Base-by-base conservation (phyloP, 2,113 vertebrate genomes). In the pig (Sus scrofa) region DNA sequence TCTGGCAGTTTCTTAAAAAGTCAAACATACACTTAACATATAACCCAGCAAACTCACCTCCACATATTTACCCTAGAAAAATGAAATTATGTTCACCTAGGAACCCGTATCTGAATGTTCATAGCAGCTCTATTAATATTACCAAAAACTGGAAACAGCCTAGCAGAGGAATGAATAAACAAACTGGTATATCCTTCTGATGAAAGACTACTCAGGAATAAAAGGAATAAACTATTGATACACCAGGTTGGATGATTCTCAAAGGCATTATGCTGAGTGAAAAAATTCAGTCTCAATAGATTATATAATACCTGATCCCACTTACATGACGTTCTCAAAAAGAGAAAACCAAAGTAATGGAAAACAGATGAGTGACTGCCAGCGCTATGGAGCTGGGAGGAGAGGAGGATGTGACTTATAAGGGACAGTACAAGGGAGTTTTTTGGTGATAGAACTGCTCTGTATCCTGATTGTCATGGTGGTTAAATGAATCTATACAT, bases 241-340 rank as follows among this genome's bases (percentile, higher is more conserved):
- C n/a, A 54, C 37, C 15, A 73, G 15, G n/a, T 74, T 73, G 70
- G 27, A 87, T 68, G 34, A 83, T 77, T 90, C 52, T 82, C 70
- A 87, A 75, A 83, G 68, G 19, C 63, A 37, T 67, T 74, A 81
- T n/a, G n/a, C 37, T 86, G 54, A 91, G 24, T 73, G 30, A n/a
- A 94, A 90, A 60, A 73, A 82, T 68, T 68, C 62, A 88, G 58
- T 94, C 58, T 85, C 62, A 37, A 65, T 81, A 50, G 10, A n/a
- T 56, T 95, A 82, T 18, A 39, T 67, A 74, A 20, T 81, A 20
- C 27, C 34, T 3, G 27, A 81, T 88, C 20, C 19, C 32, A 77
- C 24, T 85, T 71, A 65, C 1, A 24, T 34, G 54, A 65, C 44
- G 81, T 39, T 74, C 50, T 74, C 67, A 87, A 87, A 92, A 74